A percentile compares a stretch with the other conserved stretches of the same genome.
Conservation (phyloP, 2,113 vertebrate genomes). For the Jacana jacana region DNA sequence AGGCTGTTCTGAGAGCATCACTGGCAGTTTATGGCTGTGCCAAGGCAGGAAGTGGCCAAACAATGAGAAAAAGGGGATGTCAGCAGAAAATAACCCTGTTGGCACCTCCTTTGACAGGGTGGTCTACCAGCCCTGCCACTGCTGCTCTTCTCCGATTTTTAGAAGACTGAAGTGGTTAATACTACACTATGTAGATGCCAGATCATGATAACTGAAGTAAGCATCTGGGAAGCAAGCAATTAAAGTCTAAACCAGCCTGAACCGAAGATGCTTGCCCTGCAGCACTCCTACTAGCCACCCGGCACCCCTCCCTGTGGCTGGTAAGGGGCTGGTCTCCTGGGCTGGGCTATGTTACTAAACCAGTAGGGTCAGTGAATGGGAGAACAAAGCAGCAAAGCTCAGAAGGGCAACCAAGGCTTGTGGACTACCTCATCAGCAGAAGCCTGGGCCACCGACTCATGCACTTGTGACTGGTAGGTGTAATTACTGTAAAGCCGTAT, state of each 20-base stretch:
- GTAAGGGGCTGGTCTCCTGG: accelerated
- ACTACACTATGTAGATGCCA: neutral
- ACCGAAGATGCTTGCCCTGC: neutral
- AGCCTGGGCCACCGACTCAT: neutral
- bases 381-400: neutral
- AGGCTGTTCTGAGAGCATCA: accelerated
- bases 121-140: neutral
- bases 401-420: neutral
- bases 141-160: neutral
- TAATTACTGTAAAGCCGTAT: neutral
- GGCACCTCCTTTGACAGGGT: neutral
- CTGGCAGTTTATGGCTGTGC: neutral
- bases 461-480: neutral
- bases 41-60: neutral
- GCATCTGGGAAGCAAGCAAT: neutral
- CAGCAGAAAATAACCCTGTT: neutral
- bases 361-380: neutral
- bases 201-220: neutral
- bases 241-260: neutral
- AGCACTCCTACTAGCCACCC: neutral
- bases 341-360: neutral
- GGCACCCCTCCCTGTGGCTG: neutral
- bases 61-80: neutral
- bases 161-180: neutral
- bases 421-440: neutral